These are phyloP conservation scores for Girardinus metallicus DNA, from an alignment of 2,797 vertebrate species.

Conservation along the genomic window DNA sequence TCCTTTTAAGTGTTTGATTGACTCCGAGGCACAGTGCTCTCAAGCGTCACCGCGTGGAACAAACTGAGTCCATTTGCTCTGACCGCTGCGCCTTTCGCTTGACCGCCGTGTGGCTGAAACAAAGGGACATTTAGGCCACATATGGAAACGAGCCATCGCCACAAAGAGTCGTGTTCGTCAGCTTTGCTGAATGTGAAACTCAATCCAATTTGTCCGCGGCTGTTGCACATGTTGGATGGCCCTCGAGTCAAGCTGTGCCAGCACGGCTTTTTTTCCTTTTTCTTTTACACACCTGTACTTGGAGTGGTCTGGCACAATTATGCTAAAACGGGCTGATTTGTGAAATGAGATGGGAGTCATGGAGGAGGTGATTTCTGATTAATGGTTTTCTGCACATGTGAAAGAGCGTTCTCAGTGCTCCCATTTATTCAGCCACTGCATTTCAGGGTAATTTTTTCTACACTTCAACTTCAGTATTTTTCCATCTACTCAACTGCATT, in stretches of 20 bases:
- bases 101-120: conserved; percentile 60
- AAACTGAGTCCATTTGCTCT: conserved; percentile 55
- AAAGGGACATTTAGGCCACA: conserved; percentile 75
- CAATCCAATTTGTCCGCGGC: conserved; percentile 48
- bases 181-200: conserved; percentile 74
- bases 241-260: conserved; percentile 14
- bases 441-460: not conserved
- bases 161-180: conserved; percentile 43
- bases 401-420: not conserved
- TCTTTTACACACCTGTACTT: conserved; percentile 16
- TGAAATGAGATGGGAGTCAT: conserved; percentile 4
- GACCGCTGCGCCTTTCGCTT: conserved; percentile 50
- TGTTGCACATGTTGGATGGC: conserved; percentile 32
- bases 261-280: not conserved
- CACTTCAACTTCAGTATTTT: conserved; percentile 2
- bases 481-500: not conserved
- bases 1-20: conserved; percentile 68
- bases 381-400: not conserved
- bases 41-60: conserved; percentile 45
- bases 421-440: not conserved
- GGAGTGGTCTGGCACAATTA: conserved; percentile 28
- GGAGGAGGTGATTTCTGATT: conserved; percentile 1
- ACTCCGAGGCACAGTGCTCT: conserved; percentile 39
- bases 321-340: conserved; percentile 1
- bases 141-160: conserved; percentile 66